Percentiles rank a stretch among this genome's conserved stretches.
Conservation (phyloP, 2,797 vertebrate species). For the Acestrorhynchus altus region DNA sequence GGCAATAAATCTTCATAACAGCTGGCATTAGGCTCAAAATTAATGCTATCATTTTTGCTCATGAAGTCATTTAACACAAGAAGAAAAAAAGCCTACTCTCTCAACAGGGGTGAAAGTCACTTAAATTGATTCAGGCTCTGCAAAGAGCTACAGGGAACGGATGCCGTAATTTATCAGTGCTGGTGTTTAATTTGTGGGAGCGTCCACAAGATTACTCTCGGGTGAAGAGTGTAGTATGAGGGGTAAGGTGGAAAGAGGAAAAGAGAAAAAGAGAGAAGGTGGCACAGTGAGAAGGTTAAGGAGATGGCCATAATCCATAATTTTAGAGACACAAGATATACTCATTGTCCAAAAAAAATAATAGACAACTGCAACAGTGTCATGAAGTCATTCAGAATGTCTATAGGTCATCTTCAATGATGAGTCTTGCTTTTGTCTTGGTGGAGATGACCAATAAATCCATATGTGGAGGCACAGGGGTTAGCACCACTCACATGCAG, state of each 20-base stretch:
- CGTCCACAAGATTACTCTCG: constrained; percentile 64
- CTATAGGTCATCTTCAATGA: too few species aligned
- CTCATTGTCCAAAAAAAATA: too few species aligned
- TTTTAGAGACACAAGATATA: too few species aligned
- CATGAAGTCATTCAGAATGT: too few species aligned
- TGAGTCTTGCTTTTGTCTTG: too few species aligned
- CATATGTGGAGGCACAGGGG: too few species aligned
- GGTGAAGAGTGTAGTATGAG: constrained; percentile 27
- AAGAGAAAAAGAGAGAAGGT: background rate
- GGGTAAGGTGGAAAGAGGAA: background rate
- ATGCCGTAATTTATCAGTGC: constrained; percentile 71
- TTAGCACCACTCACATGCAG: too few species aligned
- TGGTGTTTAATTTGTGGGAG: constrained; percentile 67
- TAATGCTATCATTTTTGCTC: constrained; percentile 69
- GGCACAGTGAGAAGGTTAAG: background rate
- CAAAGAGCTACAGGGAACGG: constrained; percentile 53
- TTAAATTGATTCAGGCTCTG: constrained; percentile 70
- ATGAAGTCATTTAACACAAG: constrained; percentile 69
- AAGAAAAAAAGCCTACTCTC: constrained; percentile 63
- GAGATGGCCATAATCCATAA: background rate
- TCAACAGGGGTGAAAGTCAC: constrained; percentile 61
- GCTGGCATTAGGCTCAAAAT: constrained; percentile 68
- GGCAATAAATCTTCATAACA: constrained; percentile 75
- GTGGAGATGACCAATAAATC: too few species aligned
- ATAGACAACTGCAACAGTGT: too few species aligned